phyloP scores from a whole-genome alignment of 2,888 invertebrate genomes.

The Antheraea yamamai region DNA sequence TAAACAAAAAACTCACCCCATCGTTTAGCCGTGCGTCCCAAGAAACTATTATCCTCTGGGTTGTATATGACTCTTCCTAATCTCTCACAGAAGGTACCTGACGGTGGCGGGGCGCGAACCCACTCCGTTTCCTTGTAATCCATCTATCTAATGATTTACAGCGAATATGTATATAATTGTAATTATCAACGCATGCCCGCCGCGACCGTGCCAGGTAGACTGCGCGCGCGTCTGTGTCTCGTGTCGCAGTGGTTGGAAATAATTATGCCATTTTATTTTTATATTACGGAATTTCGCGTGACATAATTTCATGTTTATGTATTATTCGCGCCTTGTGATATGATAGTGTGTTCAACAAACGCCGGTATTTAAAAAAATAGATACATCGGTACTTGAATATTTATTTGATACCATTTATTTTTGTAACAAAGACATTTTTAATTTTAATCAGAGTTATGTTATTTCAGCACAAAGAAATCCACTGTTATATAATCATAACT shows the following conservation, averaged over 20 bases:
- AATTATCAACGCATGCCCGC: slow-evolving; percentile 15
- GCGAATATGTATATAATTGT: background rate
- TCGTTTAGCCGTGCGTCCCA: slow-evolving; percentile 70
- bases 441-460: no score
- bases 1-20: slow-evolving; percentile 64
- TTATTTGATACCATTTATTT: no score
- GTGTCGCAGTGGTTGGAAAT: slow-evolving; percentile 25
- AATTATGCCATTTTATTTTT: slow-evolving; percentile 23
- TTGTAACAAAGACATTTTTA: no score
- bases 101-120: slow-evolving; percentile 63
- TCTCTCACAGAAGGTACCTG: slow-evolving; percentile 50
- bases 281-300: slow-evolving; percentile 17
- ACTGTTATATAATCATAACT: no score
- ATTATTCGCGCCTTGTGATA: background rate
- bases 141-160: slow-evolving; percentile 41
- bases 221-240: slow-evolving; percentile 46
- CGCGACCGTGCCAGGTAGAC: slow-evolving; percentile 39
- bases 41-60: slow-evolving; percentile 65
- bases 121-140: slow-evolving; percentile 67
- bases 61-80: slow-evolving; percentile 60
- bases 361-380: no score
- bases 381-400: no score
- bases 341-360: background rate
- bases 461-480: no score
- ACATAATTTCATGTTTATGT: slow-evolving; percentile 13